These are phyloP conservation scores for Luscinia luscinia DNA, from an alignment of 2,797 vertebrate species.

Conservation along the genomic window DNA sequence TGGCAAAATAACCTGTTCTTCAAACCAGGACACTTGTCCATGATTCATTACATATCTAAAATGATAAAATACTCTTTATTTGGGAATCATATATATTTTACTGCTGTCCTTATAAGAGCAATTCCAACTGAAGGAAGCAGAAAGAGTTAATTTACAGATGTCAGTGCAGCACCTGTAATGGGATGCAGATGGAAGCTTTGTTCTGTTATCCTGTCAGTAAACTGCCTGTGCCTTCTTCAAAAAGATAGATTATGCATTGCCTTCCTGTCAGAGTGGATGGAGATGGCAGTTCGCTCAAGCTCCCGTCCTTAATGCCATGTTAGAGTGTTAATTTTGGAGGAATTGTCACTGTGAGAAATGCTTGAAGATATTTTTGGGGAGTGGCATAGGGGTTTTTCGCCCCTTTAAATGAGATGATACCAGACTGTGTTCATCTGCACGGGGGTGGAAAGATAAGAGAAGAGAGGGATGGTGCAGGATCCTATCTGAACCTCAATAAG, in stretches of 20 bases:
- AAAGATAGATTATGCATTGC: neutral
- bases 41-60: neutral
- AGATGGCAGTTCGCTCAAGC: neutral
- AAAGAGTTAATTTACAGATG: neutral
- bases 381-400: neutral
- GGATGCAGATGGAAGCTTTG: neutral
- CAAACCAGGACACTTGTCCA: no score
- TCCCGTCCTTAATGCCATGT: neutral
- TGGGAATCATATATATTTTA: neutral
- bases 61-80: neutral
- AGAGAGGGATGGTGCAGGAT: neutral
- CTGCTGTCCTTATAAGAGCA: neutral
- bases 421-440: neutral
- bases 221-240: neutral
- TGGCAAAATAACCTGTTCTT: no score
- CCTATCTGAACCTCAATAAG: neutral
- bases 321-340: neutral
- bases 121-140: neutral
- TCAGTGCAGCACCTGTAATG: neutral
- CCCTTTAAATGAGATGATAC: neutral
- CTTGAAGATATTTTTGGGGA: neutral
- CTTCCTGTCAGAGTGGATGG: neutral
- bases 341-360: neutral
- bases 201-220: neutral
- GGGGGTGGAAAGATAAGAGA: neutral